Base-by-base conservation (phyloP, 2,888 invertebrate genomes). In the Eupithecia insigniata region DNA sequence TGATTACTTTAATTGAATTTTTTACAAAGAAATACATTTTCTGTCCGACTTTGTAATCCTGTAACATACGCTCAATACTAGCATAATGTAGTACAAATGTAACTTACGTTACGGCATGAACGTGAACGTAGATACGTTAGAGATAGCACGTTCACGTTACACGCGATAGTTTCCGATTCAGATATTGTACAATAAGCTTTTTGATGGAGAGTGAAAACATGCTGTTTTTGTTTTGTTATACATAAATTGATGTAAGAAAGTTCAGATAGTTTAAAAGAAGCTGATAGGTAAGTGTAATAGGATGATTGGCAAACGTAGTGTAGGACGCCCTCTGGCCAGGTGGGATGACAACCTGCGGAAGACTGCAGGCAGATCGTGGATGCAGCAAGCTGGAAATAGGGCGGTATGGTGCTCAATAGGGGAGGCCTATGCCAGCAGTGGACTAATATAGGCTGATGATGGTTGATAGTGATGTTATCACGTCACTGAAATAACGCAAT, bases 81-180 rank as follows among this genome's bases (percentile, higher is more conserved):
- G 30, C 62, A 28, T 22, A n/a, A n/a, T n/a, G n/a, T n/a, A 14
- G 34, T 32, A 67, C 70, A 22, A 55, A 71, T 67, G 67, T 69
- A 58, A 68, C 70, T 74, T 74, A 64, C 55, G 46, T 69, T 68
- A 34, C 62, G 22, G 55, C 69, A 43, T 65, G 71, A 62, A 62
- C 67, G 69, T 70, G 64, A 72, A 67, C 68, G 72, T 67, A 69
- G 72, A 72, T 74, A 39, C 67, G 69, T 71, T 69, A 46, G 22
- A 70, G 69, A 72, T 72, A 68, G 58, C 43, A n/a, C 28, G 28
- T 43, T 64, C 46, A 51, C 36, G 43, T 43, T n/a, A 60, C 71
- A 70, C 69, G 71, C 65, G 65, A 72, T 71, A 62, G 28, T 43
- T 74, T 69, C 14, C 36, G 26, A 32, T 14, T 18, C 34, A 16